These are phyloP conservation scores for Phalangium opilio DNA, from an alignment of 2,888 invertebrate species.

Conservation along the genomic window DNA sequence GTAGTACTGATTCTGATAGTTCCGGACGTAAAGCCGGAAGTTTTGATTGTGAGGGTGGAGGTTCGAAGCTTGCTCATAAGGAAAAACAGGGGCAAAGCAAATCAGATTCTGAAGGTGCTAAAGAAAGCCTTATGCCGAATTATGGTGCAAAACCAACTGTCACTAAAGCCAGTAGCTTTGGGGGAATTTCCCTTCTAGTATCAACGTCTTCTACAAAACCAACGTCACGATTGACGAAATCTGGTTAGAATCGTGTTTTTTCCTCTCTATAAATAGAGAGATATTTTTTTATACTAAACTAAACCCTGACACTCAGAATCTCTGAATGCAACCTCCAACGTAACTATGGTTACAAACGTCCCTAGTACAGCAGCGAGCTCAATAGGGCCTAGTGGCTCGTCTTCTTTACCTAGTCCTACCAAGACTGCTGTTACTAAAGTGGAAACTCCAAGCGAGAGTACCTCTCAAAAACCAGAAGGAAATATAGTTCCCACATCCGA, in stretches of 20 bases:
- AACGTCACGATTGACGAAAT: slow-evolving; percentile 51
- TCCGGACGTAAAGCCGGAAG: slow-evolving; percentile 20
- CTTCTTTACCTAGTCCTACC: too few relatives aligned
- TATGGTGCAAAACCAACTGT: slow-evolving; percentile 35
- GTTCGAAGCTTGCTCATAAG: neutral
- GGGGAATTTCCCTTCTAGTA: slow-evolving; percentile 38
- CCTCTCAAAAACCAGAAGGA: too few relatives aligned
- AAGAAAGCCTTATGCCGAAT: neutral
- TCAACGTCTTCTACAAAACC: slow-evolving; percentile 32
- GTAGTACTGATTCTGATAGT: slow-evolving; percentile 40
- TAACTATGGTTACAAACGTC: too few relatives aligned
- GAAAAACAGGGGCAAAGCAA: neutral
- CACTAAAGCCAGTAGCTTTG: slow-evolving; percentile 75
- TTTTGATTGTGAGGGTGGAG: slow-evolving; percentile 15
- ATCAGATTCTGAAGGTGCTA: neutral
- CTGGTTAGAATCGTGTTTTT: slow-evolving; percentile 39
- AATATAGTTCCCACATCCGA: too few relatives aligned
- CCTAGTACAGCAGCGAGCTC: too few relatives aligned
- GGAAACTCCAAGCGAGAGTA: too few relatives aligned
- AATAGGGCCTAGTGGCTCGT: too few relatives aligned
- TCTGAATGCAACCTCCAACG: too few relatives aligned
- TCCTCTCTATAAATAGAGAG: too few relatives aligned
- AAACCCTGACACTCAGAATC: too few relatives aligned
- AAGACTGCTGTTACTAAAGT: too few relatives aligned
- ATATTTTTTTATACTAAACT: too few relatives aligned